Percentiles rank a stretch among this genome's conserved stretches.
These are phyloP conservation scores for Oryzias woworae DNA, from an alignment of 2,113 vertebrate genomes.

Conservation along the genomic window DNA sequence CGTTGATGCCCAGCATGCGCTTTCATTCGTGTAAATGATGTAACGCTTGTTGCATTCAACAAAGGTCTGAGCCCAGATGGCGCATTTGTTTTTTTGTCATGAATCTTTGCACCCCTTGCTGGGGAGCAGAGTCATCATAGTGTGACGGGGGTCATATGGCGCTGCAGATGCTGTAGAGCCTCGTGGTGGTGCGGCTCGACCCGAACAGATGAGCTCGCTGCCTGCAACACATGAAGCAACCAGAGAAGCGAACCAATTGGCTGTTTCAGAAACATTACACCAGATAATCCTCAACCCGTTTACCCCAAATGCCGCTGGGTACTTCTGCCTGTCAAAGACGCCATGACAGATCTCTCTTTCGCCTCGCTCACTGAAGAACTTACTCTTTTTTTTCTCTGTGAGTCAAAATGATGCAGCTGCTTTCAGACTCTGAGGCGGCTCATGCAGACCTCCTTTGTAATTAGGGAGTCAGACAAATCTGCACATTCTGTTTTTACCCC, in stretches of 20 bases:
- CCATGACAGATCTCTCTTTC: not conserved
- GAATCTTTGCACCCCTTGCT: conserved; percentile 15
- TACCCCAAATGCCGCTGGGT: conserved; percentile 16
- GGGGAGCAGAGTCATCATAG: conserved; percentile 26
- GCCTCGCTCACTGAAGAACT: not conserved
- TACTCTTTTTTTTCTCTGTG: conserved; percentile 16
- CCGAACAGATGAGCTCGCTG: conserved; percentile 26
- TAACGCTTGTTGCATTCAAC: conserved; percentile 32
- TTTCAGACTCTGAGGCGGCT: not conserved
- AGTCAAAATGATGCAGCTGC: conserved; percentile 6
- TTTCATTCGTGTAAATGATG: conserved; percentile 4
- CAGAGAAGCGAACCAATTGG: conserved; percentile 10
- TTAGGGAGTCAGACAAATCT: too few species aligned
- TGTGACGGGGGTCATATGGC: conserved; percentile 44
- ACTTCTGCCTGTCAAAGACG: conserved; percentile 8
- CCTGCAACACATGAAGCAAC: conserved; percentile 47
- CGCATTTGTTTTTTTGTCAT: conserved; percentile 45
- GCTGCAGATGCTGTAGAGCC: conserved; percentile 3
- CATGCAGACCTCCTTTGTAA: too few species aligned
- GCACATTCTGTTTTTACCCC: too few species aligned
- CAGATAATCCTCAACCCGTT: conserved; percentile 3
- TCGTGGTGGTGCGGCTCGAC: conserved; percentile 4
- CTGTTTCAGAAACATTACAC: conserved; percentile 7
- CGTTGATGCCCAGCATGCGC: too few species aligned
- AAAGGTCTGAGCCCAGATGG: conserved; percentile 27